Conservation (phyloP, 2,797 vertebrate species). For the Onychomys torridus region DNA sequence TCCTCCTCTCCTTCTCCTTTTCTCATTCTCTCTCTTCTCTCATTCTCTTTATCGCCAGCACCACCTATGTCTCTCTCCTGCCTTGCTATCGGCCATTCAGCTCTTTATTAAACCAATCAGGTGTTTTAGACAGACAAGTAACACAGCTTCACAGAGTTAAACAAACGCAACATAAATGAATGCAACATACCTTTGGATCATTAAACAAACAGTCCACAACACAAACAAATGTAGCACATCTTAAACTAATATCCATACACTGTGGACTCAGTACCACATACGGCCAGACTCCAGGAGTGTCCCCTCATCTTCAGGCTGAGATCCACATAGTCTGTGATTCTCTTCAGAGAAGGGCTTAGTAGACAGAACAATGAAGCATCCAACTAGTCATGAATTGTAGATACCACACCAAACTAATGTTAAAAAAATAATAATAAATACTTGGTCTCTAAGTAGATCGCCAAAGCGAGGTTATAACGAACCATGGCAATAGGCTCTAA, state of each 20-base stretch:
- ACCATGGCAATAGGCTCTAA: background rate
- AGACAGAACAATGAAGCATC: background rate
- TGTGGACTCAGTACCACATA: background rate
- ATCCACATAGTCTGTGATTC: background rate
- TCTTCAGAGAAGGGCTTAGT: background rate
- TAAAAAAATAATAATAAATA: background rate
- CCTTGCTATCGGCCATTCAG: background rate
- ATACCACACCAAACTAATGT: background rate
- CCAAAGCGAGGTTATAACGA: background rate
- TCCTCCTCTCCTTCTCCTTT: background rate
- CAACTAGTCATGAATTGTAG: background rate
- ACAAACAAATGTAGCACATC: background rate
- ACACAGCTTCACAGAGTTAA: background rate
- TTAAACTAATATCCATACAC: background rate
- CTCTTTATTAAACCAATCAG: background rate
- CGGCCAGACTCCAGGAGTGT: rapidly evolving
- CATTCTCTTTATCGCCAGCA: background rate
- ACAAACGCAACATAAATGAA: background rate
- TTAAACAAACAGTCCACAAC: background rate
- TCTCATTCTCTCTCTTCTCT: background rate
- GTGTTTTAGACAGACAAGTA: background rate
- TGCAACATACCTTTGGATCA: background rate
- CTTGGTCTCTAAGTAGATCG: background rate
- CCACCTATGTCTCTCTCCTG: background rate
- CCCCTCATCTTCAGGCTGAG: background rate